Evolutionary conservation across 1,140 invertebrate species (phyloP), one percentile per base, ranked within the genome.

Genomic region (Brachionus plicatilis): DNA sequence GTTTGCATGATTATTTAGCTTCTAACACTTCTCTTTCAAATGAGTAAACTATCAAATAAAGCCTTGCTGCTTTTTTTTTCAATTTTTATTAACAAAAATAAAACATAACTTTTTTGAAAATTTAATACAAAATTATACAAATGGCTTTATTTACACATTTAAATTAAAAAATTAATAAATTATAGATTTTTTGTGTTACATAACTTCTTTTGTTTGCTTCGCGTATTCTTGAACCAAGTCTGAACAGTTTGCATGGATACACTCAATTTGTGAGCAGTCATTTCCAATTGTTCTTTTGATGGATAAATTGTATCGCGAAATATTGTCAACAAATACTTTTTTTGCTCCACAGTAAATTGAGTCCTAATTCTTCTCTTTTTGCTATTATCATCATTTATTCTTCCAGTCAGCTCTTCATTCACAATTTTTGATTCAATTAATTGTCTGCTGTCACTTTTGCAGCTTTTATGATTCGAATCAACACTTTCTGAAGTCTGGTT

Each of bases 221-320:
- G 9, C 3, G 76, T 80, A 65, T 80, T 80, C 27, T 80, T 80
- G 20, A 80, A 80, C 76, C 76, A 80, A 24, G 45, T 53, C 41
- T 80, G 78, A 33, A 80, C 20, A 37, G 37, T 60, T 11, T 20
- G 9, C 27, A 53, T 80, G n/a, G 78, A 80, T 8, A 80, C 78
- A 3, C 0, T 9, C 3, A 80, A 20, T 17, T 80, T 37, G 7
- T 20, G 47, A 1, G 78, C 47, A 6, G 50, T 12, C 24, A 24
- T 41, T 80, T 80, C 78, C n/a, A 80, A 29, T 43, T 60, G 27
- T 56, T 80, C 78, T 65, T 80, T 80, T 17, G 78, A 60, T 2
- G 78, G 78, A 56, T 80, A 80, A 37, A 60, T 80, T 8, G 78
- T 80, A 33, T 80, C 11, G 1, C 14, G 9, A 7, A 80, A 80